Conservation (phyloP, 1,140 invertebrate genomes). For the Lutraria rhynchaena region DNA sequence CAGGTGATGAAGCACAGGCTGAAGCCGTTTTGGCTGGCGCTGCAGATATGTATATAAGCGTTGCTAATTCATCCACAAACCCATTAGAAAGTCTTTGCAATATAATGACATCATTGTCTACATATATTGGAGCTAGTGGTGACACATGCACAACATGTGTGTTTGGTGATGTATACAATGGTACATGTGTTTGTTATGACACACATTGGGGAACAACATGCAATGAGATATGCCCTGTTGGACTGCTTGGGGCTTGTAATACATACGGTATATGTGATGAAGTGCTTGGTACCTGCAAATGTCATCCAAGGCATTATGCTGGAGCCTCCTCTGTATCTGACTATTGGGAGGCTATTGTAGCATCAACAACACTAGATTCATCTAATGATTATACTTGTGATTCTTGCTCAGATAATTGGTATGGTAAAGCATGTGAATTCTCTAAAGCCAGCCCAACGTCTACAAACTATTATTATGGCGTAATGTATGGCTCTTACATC, state of each 20-base stretch:
- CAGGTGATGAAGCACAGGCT: constrained; percentile 41
- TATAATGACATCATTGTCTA: constrained; percentile 18
- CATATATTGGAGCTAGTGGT: constrained; percentile 36
- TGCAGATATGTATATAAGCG: constrained; percentile 46
- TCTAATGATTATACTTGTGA: constrained; percentile 59
- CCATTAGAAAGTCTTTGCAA: constrained; percentile 43
- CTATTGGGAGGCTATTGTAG: constrained; percentile 26
- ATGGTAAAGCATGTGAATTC: constrained; percentile 63
- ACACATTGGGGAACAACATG: constrained; percentile 62
- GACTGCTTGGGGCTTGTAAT: constrained; percentile 55
- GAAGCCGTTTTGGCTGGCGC: constrained; percentile 34
- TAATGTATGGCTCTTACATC: constrained; percentile 59
- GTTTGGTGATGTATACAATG: constrained; percentile 56
- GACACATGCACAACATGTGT: constrained; percentile 38
- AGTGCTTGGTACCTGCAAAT: constrained; percentile 52
- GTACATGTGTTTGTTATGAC: constrained; percentile 60
- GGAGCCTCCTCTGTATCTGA: constrained; percentile 13
- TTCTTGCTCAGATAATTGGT: constrained; percentile 61
- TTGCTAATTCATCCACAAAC: constrained; percentile 10
- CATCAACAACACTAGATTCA: not conserved
- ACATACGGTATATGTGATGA: constrained; percentile 56
- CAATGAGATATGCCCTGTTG: constrained; percentile 58
- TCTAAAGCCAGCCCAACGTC: constrained; percentile 37
- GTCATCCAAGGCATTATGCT: constrained; percentile 59
- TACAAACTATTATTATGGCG: constrained; percentile 12